These are phyloP conservation scores for Dione vanillae DNA, from an alignment of 2,888 invertebrate genomes.

Conservation along the genomic window DNA sequence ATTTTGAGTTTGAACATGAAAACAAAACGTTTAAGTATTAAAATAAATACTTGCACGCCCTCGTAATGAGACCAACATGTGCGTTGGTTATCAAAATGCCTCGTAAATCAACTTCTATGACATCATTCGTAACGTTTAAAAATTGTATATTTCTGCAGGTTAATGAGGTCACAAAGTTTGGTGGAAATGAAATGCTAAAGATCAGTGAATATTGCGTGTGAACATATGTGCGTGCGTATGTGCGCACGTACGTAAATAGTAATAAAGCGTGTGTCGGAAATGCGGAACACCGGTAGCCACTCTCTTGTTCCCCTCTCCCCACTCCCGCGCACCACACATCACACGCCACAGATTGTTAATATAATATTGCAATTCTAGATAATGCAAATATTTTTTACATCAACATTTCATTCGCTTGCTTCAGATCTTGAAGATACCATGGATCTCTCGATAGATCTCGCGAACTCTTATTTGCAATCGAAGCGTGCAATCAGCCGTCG, in stretches of 20 bases:
- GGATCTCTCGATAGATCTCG: slow-evolving; percentile 3
- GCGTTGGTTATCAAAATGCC: neutral
- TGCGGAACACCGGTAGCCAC: slow-evolving; percentile 23
- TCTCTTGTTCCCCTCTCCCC: slow-evolving; percentile 10
- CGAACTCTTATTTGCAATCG: slow-evolving; percentile 9
- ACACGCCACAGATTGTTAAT: neutral
- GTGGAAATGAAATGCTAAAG: neutral
- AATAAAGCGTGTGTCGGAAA: slow-evolving; percentile 13
- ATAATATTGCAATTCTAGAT: neutral
- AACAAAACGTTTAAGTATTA: too few species aligned
- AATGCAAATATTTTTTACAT: neutral
- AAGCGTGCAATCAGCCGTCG: neutral
- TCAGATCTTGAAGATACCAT: slow-evolving; percentile 11
- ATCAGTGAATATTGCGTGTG: slow-evolving; percentile 7
- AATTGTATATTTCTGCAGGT: neutral
- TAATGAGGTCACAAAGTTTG: neutral
- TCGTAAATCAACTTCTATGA: neutral
- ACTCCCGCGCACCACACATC: neutral
- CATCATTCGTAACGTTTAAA: neutral
- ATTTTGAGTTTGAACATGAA: too few species aligned
- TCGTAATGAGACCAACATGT: too few species aligned
- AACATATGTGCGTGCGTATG: slow-evolving; percentile 11
- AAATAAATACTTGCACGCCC: too few species aligned
- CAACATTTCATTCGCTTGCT: neutral
- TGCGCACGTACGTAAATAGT: neutral